Evolutionary conservation across 2,113 vertebrate species (phyloP).

Genomic region (Aix galericulata): DNA sequence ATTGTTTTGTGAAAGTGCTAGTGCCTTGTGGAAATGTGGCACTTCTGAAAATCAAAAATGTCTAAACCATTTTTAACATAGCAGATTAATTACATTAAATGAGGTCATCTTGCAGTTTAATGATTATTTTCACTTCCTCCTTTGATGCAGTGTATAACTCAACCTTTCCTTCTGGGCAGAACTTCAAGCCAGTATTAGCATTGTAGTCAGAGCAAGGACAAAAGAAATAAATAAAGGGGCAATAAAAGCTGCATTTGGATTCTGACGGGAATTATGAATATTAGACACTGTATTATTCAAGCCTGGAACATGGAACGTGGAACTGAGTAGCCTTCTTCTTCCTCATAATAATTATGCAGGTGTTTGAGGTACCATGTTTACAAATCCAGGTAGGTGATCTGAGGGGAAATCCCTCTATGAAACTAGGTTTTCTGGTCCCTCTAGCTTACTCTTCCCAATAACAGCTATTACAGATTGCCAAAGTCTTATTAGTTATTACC

Average conservation of each 20-base stretch:
- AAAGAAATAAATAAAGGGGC: background rate
- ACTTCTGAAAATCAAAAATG: background rate
- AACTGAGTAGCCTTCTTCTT: background rate
- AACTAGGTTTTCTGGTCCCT: background rate
- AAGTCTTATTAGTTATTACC: background rate
- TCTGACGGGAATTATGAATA: background rate
- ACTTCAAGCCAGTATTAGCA: background rate
- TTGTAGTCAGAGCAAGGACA: background rate
- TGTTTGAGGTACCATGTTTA: background rate
- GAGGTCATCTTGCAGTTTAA: background rate
- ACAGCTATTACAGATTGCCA: background rate
- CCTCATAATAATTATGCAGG: background rate
- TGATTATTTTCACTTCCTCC: background rate
- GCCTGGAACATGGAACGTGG: background rate
- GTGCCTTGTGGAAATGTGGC: background rate
- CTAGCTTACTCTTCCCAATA: background rate
- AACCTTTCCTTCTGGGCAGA: background rate
- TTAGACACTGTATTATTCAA: background rate
- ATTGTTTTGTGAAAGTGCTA: background rate
- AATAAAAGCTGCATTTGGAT: background rate
- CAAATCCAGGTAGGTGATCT: background rate
- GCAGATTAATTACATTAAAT: slow-evolving; percentile 5
- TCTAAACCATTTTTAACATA: background rate
- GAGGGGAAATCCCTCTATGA: background rate
- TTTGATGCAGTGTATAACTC: background rate